Evolutionary conservation across 2,113 vertebrate species (phyloP).

Genomic region (Leiothrix lutea): DNA sequence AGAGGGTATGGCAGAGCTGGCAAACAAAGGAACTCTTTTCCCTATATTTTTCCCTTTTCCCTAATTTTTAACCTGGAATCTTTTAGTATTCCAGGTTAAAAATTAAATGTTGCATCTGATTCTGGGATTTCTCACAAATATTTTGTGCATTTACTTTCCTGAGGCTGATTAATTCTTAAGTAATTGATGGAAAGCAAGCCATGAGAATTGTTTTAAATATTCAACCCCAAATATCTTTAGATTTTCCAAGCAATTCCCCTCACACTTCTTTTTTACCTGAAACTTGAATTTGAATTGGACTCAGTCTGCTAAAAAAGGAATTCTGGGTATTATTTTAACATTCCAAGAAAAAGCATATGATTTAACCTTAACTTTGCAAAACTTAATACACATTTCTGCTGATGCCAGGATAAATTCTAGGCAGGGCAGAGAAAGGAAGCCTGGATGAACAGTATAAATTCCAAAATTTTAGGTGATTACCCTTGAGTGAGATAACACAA

Average conservation of each 20-base stretch:
- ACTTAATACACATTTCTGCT: background rate
- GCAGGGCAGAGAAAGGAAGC: background rate
- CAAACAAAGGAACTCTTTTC: background rate
- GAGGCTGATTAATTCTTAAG: background rate
- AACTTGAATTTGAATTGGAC: background rate
- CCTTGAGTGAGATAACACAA: background rate
- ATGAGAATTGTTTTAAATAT: background rate
- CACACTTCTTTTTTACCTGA: background rate
- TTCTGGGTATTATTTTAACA: background rate
- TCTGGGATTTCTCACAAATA: background rate
- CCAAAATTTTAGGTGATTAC: background rate
- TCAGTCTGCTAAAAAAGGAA: background rate
- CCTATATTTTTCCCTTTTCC: no score
- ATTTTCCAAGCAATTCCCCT: background rate
- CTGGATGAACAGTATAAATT: background rate
- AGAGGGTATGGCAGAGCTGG: background rate
- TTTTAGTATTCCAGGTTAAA: background rate
- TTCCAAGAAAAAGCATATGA: background rate
- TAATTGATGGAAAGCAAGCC: background rate
- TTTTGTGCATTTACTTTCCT: background rate
- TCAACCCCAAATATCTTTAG: background rate
- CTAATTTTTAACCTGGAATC: no score
- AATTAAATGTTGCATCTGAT: background rate
- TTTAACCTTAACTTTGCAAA: background rate
- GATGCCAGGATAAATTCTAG: background rate